Evolutionary conservation across 2,113 vertebrate genomes (phyloP), one percentile per base, ranked within the genome.

Genomic region (Barbus barbus): DNA sequence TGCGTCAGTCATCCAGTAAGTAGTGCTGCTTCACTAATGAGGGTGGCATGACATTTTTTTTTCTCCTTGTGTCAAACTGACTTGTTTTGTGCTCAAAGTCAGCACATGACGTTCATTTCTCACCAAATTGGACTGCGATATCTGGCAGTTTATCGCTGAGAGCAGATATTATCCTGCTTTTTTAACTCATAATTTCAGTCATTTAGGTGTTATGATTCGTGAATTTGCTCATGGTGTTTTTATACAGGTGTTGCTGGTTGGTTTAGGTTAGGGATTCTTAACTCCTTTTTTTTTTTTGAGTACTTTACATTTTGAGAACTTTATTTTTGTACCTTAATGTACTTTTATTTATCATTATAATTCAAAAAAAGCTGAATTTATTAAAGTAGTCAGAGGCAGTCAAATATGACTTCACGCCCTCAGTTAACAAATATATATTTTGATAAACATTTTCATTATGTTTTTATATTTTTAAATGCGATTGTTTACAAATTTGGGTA

Each of bases 21-120:
- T 61, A 44, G 33, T 46, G 71, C 76, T 44, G 4, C n/a, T 79
- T 18, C 58, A 5, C 58, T 79, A 79, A 79, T 79, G 38, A 79
- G 36, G 77, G 24, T 28, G 58, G 9, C 77, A 63, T 4, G 56
- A 63, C 56, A 73, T 56, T 31, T 78, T 26, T 78, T 26, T 38
- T 78, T 20, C 56, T 78, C 22, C 33, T 14, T 18, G 53, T 41
- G 76, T 78, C 36, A 79, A 26, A 63, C 33, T 11, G 76, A 61
- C 56, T 79, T 24, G 22, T 26, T n/a, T n/a, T 53, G 48, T 22
- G 48, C 73, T 78, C 5, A 4, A 38, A 60, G 31, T 13, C 33
- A 41, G 58, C 33, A 26, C 13, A 8, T 41, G 12, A 78, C 13
- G 7, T 41, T n/a, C 11, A 26, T 36, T 77, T 58, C 20, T 58